Evolutionary conservation across 2,888 invertebrate genomes (phyloP).

Genomic region (Rhopalosiphum nymphaeae): DNA sequence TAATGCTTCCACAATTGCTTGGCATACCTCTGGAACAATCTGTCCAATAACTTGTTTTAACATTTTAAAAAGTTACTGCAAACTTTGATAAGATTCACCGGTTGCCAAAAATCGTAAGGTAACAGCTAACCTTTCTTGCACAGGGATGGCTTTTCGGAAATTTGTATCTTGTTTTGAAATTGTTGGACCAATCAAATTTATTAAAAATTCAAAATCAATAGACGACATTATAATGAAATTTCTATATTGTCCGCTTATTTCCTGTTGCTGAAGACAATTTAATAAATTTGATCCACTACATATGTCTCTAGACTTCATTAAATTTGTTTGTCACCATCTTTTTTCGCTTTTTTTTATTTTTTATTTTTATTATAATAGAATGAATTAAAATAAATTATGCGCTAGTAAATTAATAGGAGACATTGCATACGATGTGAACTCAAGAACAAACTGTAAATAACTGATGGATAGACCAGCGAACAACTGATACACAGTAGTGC

Average conservation of each 20-base stretch:
- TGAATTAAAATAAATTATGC: slow-evolving; percentile 10
- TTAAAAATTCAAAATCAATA: slow-evolving; percentile 13
- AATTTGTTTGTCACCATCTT: slow-evolving; percentile 20
- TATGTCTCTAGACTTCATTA: background rate
- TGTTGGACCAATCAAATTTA: too few species aligned
- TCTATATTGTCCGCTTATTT: slow-evolving; percentile 12
- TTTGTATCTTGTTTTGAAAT: too few species aligned
- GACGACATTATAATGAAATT: slow-evolving; percentile 18
- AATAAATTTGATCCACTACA: slow-evolving; percentile 18
- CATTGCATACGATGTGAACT: background rate
- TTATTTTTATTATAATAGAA: background rate
- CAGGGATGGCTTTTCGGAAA: too few species aligned
- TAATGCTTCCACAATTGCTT: background rate
- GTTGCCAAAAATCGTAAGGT: too few species aligned
- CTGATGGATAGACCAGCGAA: slow-evolving; percentile 6
- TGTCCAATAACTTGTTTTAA: too few species aligned
- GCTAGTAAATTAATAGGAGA: background rate
- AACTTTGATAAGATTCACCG: too few species aligned
- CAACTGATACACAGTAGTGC: background rate
- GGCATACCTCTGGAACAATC: too few species aligned
- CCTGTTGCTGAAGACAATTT: background rate
- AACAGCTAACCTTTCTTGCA: too few species aligned
- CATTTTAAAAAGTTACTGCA: too few species aligned
- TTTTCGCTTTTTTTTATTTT: background rate
- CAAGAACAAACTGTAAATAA: slow-evolving; percentile 3